These are phyloP conservation scores for Psittacus erithacus DNA, from an alignment of 2,113 vertebrate species.

Conservation along the genomic window DNA sequence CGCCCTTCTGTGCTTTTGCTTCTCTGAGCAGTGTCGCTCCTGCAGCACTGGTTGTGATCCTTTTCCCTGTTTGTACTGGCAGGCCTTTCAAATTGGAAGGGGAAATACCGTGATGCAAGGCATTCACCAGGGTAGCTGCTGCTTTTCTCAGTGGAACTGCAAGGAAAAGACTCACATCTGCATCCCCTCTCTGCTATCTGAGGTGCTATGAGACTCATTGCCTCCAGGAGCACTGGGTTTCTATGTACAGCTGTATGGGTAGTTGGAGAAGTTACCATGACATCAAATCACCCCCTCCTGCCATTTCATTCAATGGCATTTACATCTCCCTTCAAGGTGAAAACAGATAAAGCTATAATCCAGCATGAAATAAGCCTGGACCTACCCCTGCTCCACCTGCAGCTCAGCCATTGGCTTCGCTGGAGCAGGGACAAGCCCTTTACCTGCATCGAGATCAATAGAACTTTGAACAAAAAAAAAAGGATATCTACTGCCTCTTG, in stretches of 20 bases:
- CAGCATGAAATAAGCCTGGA: background rate
- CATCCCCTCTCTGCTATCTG: background rate
- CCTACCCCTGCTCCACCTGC: background rate
- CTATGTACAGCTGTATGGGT: background rate
- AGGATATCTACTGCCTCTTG: background rate
- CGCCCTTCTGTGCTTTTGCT: background rate
- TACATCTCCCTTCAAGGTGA: background rate
- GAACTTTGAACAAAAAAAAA: background rate
- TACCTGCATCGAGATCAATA: background rate
- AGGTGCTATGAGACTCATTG: background rate
- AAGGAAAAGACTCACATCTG: background rate
- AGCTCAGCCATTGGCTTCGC: fast-evolving
- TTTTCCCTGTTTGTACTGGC: background rate
- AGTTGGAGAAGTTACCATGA: background rate
- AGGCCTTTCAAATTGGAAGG: background rate
- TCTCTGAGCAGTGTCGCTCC: background rate
- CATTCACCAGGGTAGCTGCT: background rate
- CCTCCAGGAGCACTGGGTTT: background rate
- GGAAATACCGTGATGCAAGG: background rate
- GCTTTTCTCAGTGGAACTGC: background rate
- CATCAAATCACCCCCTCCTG: background rate
- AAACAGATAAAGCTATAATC: background rate
- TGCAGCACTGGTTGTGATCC: background rate
- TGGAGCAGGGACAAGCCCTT: background rate
- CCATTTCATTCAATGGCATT: background rate